phyloP scores from a whole-genome alignment of 2,888 invertebrate species.

The Dyspetes luteomarginatus region DNA sequence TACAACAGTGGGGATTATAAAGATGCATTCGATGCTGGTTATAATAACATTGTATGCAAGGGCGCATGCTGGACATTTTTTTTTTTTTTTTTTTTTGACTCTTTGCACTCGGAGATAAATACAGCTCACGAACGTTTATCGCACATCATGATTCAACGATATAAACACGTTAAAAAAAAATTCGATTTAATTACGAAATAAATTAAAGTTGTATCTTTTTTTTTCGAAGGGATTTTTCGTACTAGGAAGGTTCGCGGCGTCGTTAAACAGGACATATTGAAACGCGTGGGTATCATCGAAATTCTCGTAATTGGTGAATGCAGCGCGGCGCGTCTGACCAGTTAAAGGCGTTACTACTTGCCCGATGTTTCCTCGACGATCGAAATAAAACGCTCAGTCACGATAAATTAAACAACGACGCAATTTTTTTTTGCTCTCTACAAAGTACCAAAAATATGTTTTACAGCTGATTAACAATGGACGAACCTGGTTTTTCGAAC shows the following conservation, averaged over 20 bases:
- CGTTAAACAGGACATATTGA: not conserved
- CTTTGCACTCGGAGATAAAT: slow-evolving; percentile 78
- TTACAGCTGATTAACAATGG: not conserved
- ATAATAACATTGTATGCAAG: slow-evolving; percentile 72
- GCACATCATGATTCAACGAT: not conserved
- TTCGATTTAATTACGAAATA: not conserved
- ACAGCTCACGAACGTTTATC: slow-evolving; percentile 71
- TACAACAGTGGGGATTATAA: slow-evolving; percentile 65
- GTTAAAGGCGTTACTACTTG: slow-evolving; percentile 31
- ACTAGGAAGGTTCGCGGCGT: not conserved
- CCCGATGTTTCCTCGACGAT: slow-evolving; percentile 7
- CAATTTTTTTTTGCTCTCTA: not conserved
- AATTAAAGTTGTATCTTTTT: not conserved
- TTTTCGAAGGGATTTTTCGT: not conserved
- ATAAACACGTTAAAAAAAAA: not conserved
- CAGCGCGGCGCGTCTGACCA: slow-evolving; percentile 32
- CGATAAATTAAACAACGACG: not conserved
- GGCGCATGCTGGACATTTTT: slow-evolving; percentile 78
- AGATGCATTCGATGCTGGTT: slow-evolving; percentile 78
- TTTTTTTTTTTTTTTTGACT: slow-evolving; percentile 72
- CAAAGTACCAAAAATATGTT: not conserved
- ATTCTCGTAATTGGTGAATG: not conserved
- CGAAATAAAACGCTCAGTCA: not conserved
- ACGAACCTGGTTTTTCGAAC: too few relatives aligned
- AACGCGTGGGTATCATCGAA: not conserved